Evolutionary conservation across 2,797 vertebrate species (phyloP), one percentile per base, ranked within the genome.

Genomic region (Oryzias sinensis): DNA sequence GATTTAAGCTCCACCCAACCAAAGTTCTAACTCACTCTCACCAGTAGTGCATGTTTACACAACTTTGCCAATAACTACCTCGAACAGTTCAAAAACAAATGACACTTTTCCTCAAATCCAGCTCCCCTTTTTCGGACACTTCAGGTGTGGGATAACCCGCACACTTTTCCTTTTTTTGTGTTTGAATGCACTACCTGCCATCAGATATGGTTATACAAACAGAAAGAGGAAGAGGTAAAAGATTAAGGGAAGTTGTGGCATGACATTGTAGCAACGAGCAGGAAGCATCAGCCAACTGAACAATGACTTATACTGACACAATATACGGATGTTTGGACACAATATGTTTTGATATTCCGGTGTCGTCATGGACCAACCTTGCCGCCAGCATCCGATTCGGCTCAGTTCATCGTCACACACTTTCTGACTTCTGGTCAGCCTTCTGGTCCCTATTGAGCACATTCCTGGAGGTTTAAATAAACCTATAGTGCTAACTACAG

Each of bases 1-100:
- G n/a, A n/a, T 69, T 58, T 56, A 58, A 55, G 47, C 67, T 46
- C 67, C 60, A 13, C 67, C 67, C 51, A 22, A 52, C 65, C 37
- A 25, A 50, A 41, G 56, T 45, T 29, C 9, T 20, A 43, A 11
- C n/a, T 51, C 17, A 14, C 20, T 46, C 24, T 22, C 45, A 33
- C 55, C 60, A 63, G 41, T 53, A 49, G 29, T 3, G 48, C 44
- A 37, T 37, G 33, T 37, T 37, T 37, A 37, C 40, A 9, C 49
- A 53, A 24, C 55, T 7, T n/a, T 24, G 9, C 7, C 20, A 20
- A 20, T 20, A 29, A 13, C 15, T 29, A 14, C 49, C 18, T 18
- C n/a, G n/a, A 5, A 20, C 48, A 24, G 45, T 13, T 52, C 4
- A 22, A 37, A 11, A 22, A 15, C 37, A n/a, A 4, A 17, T 37